Conservation (phyloP, 2,888 invertebrate species). For the Athalia rosae region DNA sequence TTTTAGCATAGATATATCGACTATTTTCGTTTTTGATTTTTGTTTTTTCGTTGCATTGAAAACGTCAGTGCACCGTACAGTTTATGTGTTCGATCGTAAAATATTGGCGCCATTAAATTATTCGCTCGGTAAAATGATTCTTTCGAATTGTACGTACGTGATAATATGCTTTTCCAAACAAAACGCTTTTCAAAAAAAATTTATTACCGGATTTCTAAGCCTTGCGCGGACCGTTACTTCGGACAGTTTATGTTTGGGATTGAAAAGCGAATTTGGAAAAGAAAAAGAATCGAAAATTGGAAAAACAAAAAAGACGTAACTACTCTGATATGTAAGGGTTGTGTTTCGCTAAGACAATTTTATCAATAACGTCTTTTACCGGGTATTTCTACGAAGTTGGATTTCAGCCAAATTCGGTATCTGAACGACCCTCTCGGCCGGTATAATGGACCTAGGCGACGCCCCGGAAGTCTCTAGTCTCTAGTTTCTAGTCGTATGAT, state of each 20-base stretch:
- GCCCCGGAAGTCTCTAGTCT: constrained; percentile 30
- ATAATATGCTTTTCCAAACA: background rate
- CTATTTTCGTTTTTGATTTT: too few relatives aligned
- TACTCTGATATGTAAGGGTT: background rate
- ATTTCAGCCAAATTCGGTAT: constrained; percentile 21
- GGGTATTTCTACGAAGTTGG: constrained; percentile 22
- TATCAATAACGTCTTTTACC: constrained; percentile 29
- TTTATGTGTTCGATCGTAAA: too few relatives aligned
- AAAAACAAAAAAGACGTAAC: background rate
- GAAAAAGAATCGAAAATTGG: background rate
- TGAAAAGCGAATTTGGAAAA: background rate
- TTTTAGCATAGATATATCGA: too few relatives aligned
- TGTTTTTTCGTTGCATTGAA: too few relatives aligned
- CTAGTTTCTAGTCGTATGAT: too few relatives aligned
- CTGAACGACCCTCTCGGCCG: constrained; percentile 14
- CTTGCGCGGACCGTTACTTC: too few relatives aligned
- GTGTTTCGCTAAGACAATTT: constrained; percentile 28
- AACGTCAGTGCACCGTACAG: too few relatives aligned
- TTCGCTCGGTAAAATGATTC: too few relatives aligned
- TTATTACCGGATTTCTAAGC: too few relatives aligned
- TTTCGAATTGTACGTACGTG: background rate
- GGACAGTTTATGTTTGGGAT: background rate
- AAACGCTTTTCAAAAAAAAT: background rate
- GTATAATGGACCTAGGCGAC: constrained; percentile 30
- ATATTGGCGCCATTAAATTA: too few relatives aligned